These are phyloP conservation scores for Scrobipalpa atriplicella DNA, from an alignment of 2,888 invertebrate genomes.

Conservation along the genomic window DNA sequence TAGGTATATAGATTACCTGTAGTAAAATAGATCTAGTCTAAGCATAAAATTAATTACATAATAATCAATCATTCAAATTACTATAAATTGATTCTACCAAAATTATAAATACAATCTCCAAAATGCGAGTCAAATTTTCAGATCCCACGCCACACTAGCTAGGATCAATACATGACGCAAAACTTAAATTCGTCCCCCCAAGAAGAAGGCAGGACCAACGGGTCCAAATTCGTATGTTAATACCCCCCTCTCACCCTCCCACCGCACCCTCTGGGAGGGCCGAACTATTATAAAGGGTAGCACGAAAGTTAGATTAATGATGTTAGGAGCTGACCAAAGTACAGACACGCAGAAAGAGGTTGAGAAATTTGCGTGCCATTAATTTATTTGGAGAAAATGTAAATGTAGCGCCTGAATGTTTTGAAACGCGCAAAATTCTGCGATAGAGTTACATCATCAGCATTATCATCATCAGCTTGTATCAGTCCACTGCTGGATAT, in stretches of 20 bases:
- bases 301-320: slow-evolving; percentile 84
- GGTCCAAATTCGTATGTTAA: slow-evolving; percentile 81
- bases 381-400: background rate
- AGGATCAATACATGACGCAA: slow-evolving; percentile 78
- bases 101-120: background rate
- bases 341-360: slow-evolving; percentile 41
- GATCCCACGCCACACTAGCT: slow-evolving; percentile 32
- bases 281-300: slow-evolving; percentile 84
- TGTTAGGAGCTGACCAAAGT: slow-evolving; percentile 81
- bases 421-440: too few relatives aligned
- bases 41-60: background rate
- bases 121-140: background rate
- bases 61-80: background rate
- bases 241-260: slow-evolving; percentile 49
- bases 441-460: too few relatives aligned
- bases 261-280: slow-evolving; percentile 55
- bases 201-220: slow-evolving; percentile 72
- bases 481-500: too few relatives aligned
- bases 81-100: background rate
- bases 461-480: too few relatives aligned
- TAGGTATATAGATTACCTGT: too few relatives aligned
- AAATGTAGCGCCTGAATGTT: background rate
- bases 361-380: background rate
- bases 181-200: slow-evolving; percentile 80
- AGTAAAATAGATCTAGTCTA: too few relatives aligned